Evolutionary conservation across 2,888 invertebrate genomes (phyloP).

Genomic region (Tinea pellionella): DNA sequence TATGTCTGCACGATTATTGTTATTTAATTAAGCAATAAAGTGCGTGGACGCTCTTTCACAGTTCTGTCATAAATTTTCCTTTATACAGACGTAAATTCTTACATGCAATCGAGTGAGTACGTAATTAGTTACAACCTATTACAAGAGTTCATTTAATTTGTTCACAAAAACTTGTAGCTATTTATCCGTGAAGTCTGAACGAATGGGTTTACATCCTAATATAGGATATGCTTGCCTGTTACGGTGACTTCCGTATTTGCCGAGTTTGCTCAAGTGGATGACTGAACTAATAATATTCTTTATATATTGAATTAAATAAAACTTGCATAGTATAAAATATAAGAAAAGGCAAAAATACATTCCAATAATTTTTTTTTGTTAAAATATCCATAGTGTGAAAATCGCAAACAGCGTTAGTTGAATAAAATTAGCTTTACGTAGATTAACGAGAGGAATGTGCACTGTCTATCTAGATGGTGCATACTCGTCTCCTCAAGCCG

Average conservation of each 20-base stretch:
- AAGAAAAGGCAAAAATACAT: too few species aligned
- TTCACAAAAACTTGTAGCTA: background rate
- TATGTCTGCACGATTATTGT: background rate
- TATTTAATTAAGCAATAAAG: background rate
- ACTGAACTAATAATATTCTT: background rate
- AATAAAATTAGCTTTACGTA: too few species aligned
- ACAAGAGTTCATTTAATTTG: constrained; percentile 7
- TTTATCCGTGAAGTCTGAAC: background rate
- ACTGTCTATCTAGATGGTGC: too few species aligned
- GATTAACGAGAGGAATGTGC: too few species aligned
- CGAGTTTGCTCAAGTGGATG: background rate
- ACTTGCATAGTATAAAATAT: too few species aligned
- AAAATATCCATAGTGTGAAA: too few species aligned
- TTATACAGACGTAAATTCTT: constrained; percentile 3
- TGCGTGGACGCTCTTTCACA: background rate
- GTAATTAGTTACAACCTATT: constrained; percentile 4
- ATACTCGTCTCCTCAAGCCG: too few species aligned
- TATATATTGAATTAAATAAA: too few species aligned
- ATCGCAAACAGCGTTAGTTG: too few species aligned
- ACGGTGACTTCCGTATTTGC: constrained; percentile 3
- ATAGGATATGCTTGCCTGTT: background rate
- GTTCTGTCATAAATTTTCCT: background rate
- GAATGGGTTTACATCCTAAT: background rate
- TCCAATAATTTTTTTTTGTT: too few species aligned
- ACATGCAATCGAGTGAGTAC: constrained; percentile 4